A percentile compares a stretch with the other conserved stretches of the same genome.
Conservation (phyloP, 2,113 vertebrate genomes). For the Verasper variegatus region DNA sequence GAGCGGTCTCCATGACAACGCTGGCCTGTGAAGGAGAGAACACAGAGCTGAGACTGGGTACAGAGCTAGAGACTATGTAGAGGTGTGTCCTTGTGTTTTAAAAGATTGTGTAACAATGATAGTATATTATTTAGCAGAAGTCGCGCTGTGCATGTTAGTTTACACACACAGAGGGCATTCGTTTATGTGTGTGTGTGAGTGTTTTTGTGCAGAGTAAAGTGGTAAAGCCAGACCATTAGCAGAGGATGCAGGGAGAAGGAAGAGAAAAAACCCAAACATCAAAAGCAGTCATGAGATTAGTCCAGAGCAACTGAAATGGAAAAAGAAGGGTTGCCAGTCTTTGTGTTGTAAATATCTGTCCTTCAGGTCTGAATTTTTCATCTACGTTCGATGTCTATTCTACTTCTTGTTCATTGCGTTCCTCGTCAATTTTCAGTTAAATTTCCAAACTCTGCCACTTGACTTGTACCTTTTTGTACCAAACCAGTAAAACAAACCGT, state of each 20-base stretch:
- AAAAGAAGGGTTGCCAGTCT: conserved; percentile 56
- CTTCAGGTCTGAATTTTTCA: not conserved
- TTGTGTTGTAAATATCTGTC: conserved; percentile 38
- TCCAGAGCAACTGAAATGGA: conserved; percentile 64
- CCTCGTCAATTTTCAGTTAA: not conserved
- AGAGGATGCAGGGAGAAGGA: conserved; percentile 63
- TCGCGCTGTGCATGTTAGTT: conserved; percentile 15
- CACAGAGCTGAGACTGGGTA: conserved; percentile 66
- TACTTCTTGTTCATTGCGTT: not conserved
- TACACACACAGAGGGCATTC: conserved; percentile 22
- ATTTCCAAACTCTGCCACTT: conserved; percentile 9
- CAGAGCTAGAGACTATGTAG: conserved; percentile 16
- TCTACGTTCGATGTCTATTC: not conserved
- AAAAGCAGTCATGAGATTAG: conserved; percentile 56
- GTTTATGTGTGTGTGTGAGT: conserved; percentile 1
- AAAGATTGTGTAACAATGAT: conserved; percentile 6
- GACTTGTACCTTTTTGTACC: conserved; percentile 15
- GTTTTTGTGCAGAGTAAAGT: conserved; percentile 50
- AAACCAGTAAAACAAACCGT: conserved; percentile 25
- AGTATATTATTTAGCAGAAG: not conserved
- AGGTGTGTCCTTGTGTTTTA: conserved; percentile 19
- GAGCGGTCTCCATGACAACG: conserved; percentile 94
- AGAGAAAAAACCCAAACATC: conserved; percentile 57
- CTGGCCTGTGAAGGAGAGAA: conserved; percentile 89
- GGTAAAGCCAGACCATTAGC: conserved; percentile 64